A percentile compares a stretch with the other conserved stretches of the same genome.
These are phyloP conservation scores for Cacoxenus indagator DNA, from an alignment of 2,888 invertebrate genomes.

Conservation along the genomic window DNA sequence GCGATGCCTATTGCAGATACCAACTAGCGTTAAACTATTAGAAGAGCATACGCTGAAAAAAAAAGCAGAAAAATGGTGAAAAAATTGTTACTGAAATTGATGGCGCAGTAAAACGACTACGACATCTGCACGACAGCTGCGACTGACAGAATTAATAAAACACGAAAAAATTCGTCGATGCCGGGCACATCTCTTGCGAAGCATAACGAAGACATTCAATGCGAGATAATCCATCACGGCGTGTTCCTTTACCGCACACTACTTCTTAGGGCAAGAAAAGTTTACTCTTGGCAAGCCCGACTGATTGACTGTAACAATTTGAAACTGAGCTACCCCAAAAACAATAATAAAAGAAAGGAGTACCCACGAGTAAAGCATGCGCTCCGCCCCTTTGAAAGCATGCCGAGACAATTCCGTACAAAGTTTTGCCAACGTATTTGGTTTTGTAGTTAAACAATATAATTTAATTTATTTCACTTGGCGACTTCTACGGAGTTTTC, in stretches of 20 bases:
- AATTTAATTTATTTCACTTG: conserved; percentile 8
- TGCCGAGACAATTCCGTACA: neutral
- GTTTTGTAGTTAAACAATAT: conserved; percentile 10
- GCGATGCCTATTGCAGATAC: neutral
- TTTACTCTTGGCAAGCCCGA: too few species aligned
- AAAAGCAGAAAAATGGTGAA: neutral
- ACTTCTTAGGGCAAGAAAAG: too few species aligned
- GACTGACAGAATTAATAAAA: conserved; percentile 58
- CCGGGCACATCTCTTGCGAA: neutral
- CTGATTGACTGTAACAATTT: neutral
- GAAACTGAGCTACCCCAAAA: neutral
- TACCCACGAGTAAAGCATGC: neutral
- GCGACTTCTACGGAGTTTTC: conserved; percentile 40
- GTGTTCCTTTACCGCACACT: neutral
- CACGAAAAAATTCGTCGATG: conserved; percentile 39
- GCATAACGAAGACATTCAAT: neutral
- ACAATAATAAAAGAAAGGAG: neutral
- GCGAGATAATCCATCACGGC: neutral
- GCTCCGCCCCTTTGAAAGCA: neutral
- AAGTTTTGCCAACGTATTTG: neutral
- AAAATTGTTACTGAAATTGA: conserved; percentile 16
- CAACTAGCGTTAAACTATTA: neutral
- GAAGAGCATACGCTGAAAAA: neutral
- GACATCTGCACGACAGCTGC: conserved; percentile 46
- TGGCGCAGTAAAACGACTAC: conserved; percentile 26